Percentiles rank a stretch among this genome's conserved stretches.
phyloP scores from a whole-genome alignment of 2,113 vertebrate species.

The Pterophyllum scalare region DNA sequence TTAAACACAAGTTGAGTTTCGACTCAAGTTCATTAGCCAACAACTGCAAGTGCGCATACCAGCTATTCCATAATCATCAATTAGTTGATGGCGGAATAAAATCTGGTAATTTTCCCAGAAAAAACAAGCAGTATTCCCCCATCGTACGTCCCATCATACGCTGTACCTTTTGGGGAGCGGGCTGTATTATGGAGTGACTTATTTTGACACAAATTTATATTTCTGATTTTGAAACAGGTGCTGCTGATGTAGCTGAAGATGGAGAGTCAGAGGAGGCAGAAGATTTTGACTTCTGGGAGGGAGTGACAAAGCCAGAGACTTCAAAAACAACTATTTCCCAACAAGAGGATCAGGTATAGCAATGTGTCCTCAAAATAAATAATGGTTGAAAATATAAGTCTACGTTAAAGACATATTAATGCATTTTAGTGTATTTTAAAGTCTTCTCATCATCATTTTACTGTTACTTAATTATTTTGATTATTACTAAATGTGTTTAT shows the following conservation, averaged over 20 bases:
- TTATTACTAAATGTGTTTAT: not conserved
- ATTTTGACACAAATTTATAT: not conserved
- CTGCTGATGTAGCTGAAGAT: slow-evolving; percentile 28
- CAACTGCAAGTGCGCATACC: no score
- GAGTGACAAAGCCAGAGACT: slow-evolving; percentile 62
- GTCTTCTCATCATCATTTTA: not conserved
- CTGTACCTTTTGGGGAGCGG: no score
- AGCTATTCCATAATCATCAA: no score
- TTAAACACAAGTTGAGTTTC: no score
- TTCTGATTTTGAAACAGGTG: slow-evolving; percentile 37
- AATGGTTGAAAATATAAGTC: not conserved
- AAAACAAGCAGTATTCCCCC: no score
- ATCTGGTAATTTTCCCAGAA: no score
- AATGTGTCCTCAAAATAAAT: not conserved
- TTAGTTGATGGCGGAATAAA: no score
- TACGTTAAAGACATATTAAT: no score
- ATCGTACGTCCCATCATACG: no score
- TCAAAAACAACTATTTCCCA: slow-evolving; percentile 39
- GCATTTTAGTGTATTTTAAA: not conserved
- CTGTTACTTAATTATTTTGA: not conserved
- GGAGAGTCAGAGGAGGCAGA: slow-evolving; percentile 58
- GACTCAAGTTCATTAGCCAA: no score
- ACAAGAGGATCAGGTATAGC: slow-evolving; percentile 55
- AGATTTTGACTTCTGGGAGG: slow-evolving; percentile 79
- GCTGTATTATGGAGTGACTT: no score